A percentile compares a stretch with the other conserved stretches of the same genome.
Conservation (phyloP, 2,888 invertebrate genomes). For the Celastrina argiolus region DNA sequence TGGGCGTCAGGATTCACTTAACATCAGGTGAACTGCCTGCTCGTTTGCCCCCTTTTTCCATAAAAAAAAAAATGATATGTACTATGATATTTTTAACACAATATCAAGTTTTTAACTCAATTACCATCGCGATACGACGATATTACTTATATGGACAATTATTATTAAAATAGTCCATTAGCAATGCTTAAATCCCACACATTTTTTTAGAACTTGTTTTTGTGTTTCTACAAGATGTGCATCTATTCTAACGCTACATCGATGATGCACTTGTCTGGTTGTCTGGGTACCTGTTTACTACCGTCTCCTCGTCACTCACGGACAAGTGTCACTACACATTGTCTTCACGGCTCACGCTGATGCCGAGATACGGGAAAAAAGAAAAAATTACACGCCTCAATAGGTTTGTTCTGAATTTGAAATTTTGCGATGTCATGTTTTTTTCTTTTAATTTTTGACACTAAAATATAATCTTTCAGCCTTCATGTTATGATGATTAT, state of each 20-base stretch:
- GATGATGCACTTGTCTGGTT: conserved; percentile 51
- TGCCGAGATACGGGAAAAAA: conserved; percentile 1
- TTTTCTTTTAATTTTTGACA: not conserved
- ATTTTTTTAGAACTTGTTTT: too few relatives aligned
- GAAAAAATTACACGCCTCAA: not conserved
- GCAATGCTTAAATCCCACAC: too few relatives aligned
- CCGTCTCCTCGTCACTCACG: conserved; percentile 52
- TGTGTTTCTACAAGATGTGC: too few relatives aligned
- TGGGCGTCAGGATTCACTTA: too few relatives aligned
- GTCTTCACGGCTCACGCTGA: not conserved
- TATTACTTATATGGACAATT: too few relatives aligned
- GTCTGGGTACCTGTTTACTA: conserved; percentile 60
- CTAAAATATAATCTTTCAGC: not conserved
- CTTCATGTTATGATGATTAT: not conserved
- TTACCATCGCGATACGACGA: too few relatives aligned
- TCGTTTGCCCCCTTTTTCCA: too few relatives aligned
- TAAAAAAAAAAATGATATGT: too few relatives aligned
- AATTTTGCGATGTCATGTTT: conserved; percentile 13
- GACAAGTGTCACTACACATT: conserved; percentile 48
- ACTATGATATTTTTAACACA: too few relatives aligned
- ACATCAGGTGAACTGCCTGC: too few relatives aligned
- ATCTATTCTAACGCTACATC: conserved; percentile 1
- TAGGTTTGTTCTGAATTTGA: conserved; percentile 1
- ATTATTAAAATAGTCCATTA: too few relatives aligned
- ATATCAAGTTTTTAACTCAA: too few relatives aligned